Conservation (phyloP, 2,888 invertebrate species). For the Agrypnus murinus region DNA sequence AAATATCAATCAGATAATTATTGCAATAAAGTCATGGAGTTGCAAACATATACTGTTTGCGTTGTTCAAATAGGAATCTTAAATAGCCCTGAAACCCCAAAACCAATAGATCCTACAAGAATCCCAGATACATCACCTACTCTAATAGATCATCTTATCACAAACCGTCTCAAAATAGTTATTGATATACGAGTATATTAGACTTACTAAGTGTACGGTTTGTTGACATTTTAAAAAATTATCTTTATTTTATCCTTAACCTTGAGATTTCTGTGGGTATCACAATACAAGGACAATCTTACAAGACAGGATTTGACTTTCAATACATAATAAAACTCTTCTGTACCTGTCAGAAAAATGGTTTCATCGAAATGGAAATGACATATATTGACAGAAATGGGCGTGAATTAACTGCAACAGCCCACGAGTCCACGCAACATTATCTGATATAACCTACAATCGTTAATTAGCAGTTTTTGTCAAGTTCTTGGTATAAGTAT, state of each 20-base stretch:
- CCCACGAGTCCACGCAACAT: conserved; percentile 35
- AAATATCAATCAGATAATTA: not conserved
- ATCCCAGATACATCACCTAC: no score
- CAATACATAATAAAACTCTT: conserved; percentile 4
- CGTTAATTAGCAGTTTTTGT: conserved; percentile 49
- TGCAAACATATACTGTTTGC: no score
- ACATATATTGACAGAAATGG: conserved; percentile 48
- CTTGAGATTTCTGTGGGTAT: conserved; percentile 15
- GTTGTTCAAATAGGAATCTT: no score
- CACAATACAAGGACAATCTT: conserved; percentile 17
- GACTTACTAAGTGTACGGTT: no score
- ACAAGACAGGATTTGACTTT: conserved; percentile 7
- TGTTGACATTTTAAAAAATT: no score
- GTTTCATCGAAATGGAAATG: conserved; percentile 40
- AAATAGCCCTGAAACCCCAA: no score
- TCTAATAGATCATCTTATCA: no score
- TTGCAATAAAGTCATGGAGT: no score
- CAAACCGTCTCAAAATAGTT: no score
- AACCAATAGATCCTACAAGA: no score
- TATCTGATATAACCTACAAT: conserved; percentile 47
- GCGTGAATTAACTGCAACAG: conserved; percentile 46
- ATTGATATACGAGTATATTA: no score
- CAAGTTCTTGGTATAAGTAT: conserved; percentile 42
- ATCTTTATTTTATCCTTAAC: no score
- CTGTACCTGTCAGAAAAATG: conserved; percentile 45